Evolutionary conservation across 64 coral and sea anemone species (phyloP).

Genomic region (Acropora yongei): DNA sequence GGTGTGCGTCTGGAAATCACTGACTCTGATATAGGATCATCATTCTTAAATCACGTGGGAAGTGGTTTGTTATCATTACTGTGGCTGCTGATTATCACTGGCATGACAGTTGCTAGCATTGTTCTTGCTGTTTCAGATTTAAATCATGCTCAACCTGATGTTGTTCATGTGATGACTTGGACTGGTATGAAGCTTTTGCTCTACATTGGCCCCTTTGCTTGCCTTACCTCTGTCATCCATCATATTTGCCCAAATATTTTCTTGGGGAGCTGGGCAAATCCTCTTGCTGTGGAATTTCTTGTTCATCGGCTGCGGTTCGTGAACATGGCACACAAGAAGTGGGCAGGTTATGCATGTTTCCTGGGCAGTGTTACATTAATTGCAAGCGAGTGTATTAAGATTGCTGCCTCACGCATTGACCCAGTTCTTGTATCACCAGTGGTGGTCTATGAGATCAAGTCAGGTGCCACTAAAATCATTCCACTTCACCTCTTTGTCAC

Average conservation of each 20-base stretch:
- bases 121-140: conserved; percentile 47
- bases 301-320: conserved; percentile 75
- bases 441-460: conserved; percentile 20
- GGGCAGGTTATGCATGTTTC: conserved; percentile 70
- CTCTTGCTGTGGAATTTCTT: conserved; percentile 85
- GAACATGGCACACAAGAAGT: conserved; percentile 80
- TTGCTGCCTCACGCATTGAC: conserved; percentile 76
- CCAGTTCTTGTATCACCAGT: conserved; percentile 50
- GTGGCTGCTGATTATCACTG: conserved; percentile 76
- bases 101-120: conserved; percentile 61
- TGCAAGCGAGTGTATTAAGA: conserved; percentile 50
- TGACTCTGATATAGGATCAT: conserved; percentile 82
- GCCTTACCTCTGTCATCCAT: conserved; percentile 74
- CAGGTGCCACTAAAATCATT: conserved; percentile 16
- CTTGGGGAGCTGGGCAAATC: conserved; percentile 77
- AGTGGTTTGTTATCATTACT: conserved; percentile 82
- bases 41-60: conserved; percentile 85
- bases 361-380: conserved; percentile 48
- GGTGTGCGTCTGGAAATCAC: conserved; percentile 68
- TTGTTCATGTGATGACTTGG: conserved; percentile 80
- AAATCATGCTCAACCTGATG: conserved; percentile 37
- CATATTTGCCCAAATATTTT: conserved; percentile 58
- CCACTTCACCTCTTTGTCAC: conserved; percentile 62
- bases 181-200: conserved; percentile 78
- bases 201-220: conserved; percentile 81